Evolutionary conservation across 2,113 vertebrate genomes (phyloP), one percentile per base, ranked within the genome.

Genomic region (Grammomys dolichurus): DNA sequence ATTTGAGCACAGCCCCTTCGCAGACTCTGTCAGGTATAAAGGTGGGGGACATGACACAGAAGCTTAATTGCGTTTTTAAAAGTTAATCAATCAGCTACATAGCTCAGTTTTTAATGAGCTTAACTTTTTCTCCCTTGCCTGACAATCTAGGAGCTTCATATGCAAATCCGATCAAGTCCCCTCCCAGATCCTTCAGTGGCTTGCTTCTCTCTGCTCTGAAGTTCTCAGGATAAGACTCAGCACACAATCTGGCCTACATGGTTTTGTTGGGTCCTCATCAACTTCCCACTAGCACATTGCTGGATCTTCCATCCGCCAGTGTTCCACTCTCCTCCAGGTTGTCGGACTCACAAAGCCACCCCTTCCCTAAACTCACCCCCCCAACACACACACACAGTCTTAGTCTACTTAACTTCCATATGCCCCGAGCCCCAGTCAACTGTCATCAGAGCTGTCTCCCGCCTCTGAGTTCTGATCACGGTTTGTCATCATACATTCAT

Each of bases 11-110:
- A 73, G 40, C 36, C 40, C 43, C 58, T 70, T 60, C 20, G 10
- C 33, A 70, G 43, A 86, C 46, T 63, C 81, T 36, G 13, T 31
- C 40, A 46, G 65, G 54, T 40, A 26, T 67, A 19, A 7, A n/a
- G 5, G 46, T 17, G 3, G 28, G 5, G 6, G 1, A 8, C 14
- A n/a, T 33, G 87, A 56, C 63, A 63, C 31, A 31, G 48, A 84
- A 17, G 26, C 93, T 91, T 93, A 93, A 93, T 70, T 88, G 80
- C 84, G 63, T 46, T 73, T 73, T 89, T 76, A 80, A 31, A 95
- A 60, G 2, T 77, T 95, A 72, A 81, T 89, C 81, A 67, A 56
- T 94, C 78, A 89, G 48, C 43, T 60, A 58, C 48, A 76, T 67
- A 94, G 95, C 60, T 16, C 1, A 0, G 28, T 82, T 97, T 96